phyloP scores from a whole-genome alignment of 2,113 vertebrate species.

The Tympanuchus pallidicinctus region DNA sequence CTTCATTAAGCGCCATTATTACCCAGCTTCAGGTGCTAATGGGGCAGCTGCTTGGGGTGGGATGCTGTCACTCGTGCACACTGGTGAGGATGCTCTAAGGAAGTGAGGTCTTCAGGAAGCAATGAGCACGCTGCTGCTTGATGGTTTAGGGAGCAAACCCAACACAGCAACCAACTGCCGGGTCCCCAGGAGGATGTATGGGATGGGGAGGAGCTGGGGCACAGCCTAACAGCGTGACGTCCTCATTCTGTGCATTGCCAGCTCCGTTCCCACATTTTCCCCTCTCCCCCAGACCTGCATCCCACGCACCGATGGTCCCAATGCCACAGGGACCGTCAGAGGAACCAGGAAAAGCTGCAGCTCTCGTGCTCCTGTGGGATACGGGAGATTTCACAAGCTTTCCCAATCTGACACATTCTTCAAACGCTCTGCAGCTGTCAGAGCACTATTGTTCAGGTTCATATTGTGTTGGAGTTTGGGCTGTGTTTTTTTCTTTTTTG shows the following conservation, averaged over 20 bases:
- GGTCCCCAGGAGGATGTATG: background rate
- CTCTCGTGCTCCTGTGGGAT: background rate
- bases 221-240: rapidly evolving
- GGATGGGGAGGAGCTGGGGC: background rate
- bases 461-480: background rate
- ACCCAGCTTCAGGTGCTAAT: conserved; percentile 40
- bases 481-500: background rate
- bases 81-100: background rate
- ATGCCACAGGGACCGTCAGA: background rate
- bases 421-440: conserved; percentile 48
- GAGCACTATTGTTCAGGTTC: background rate
- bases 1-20: conserved; percentile 64
- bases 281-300: background rate
- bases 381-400: background rate
- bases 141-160: background rate
- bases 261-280: background rate
- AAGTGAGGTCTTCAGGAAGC: background rate
- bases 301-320: rapidly evolving
- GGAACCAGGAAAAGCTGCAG: conserved; percentile 15
- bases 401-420: background rate
- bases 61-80: background rate
- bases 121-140: background rate
- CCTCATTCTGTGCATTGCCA: rapidly evolving
- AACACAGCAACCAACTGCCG: background rate
- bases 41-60: background rate